phyloP scores from a whole-genome alignment of 2,888 invertebrate species.

The Drosophila ustulata region DNA sequence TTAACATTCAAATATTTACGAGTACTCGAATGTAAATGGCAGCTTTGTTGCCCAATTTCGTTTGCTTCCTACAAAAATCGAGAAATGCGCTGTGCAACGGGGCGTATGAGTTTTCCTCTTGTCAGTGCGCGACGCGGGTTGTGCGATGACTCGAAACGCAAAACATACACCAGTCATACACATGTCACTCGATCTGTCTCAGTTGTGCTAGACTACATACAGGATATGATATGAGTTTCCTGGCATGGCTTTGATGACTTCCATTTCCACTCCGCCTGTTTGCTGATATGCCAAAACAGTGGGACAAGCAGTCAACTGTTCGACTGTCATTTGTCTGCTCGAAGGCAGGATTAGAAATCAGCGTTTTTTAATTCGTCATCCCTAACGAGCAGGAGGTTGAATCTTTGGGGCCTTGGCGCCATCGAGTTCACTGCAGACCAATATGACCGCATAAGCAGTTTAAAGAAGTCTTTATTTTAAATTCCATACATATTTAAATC shows the following conservation, averaged over 20 bases:
- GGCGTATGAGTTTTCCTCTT: constrained; percentile 59
- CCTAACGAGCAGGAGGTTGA: not conserved
- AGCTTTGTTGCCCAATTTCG: constrained; percentile 36
- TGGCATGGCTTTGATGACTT: constrained; percentile 17
- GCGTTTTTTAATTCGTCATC: constrained; percentile 5
- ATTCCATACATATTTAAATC: not conserved
- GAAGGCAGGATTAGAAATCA: not conserved
- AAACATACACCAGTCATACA: constrained; percentile 28
- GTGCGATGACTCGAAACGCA: constrained; percentile 38
- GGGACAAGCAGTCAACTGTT: not conserved
- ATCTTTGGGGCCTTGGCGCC: not conserved
- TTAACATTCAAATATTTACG: constrained; percentile 44
- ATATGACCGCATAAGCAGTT: not conserved
- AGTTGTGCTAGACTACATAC: constrained; percentile 1
- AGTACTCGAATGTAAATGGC: constrained; percentile 33
- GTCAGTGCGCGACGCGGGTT: constrained; percentile 17
- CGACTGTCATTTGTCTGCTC: constrained; percentile 1
- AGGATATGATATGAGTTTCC: not conserved
- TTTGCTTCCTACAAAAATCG: constrained; percentile 33
- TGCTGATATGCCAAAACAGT: constrained; percentile 26
- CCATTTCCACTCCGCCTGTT: not conserved
- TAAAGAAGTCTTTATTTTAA: not conserved
- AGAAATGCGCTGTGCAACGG: constrained; percentile 60
- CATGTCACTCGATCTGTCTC: constrained; percentile 45
- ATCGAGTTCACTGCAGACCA: not conserved